Conservation (phyloP, 2,113 vertebrate species). For the Strix uralensis region DNA sequence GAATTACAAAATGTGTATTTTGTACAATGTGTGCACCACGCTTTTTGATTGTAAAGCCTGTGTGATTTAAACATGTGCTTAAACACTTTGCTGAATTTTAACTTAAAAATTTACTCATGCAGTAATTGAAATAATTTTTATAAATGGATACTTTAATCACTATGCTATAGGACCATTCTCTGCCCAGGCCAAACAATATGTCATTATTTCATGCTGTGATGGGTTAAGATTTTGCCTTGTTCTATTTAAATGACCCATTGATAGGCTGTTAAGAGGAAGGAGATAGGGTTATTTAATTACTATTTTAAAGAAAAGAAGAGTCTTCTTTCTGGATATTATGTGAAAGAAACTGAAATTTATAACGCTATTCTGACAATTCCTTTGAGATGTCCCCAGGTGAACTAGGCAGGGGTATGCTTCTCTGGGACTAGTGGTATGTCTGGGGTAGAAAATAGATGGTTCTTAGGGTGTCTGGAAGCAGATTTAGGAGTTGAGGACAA, state of each 20-base stretch:
- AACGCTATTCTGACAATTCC: neutral
- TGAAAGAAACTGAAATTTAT: neutral
- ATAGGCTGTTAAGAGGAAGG: neutral
- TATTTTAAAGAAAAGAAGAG: neutral
- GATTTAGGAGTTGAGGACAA: neutral
- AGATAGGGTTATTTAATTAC: neutral
- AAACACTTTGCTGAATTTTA: neutral
- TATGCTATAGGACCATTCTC: neutral
- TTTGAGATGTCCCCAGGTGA: neutral
- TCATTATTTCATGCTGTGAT: neutral
- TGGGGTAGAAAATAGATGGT: neutral
- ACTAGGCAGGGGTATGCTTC: neutral
- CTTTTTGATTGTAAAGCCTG: neutral
- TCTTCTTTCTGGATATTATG: neutral
- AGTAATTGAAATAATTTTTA: neutral
- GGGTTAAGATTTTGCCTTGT: neutral
- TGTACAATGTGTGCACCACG: neutral
- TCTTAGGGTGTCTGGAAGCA: neutral
- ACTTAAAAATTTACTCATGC: neutral
- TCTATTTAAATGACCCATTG: neutral
- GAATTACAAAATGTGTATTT: neutral
- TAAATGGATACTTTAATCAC: neutral
- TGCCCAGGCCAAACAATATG: neutral
- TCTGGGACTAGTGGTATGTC: neutral
- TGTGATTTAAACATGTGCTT: neutral